Conservation (phyloP, 2,888 invertebrate species). For the Mechanitis mazaeus region DNA sequence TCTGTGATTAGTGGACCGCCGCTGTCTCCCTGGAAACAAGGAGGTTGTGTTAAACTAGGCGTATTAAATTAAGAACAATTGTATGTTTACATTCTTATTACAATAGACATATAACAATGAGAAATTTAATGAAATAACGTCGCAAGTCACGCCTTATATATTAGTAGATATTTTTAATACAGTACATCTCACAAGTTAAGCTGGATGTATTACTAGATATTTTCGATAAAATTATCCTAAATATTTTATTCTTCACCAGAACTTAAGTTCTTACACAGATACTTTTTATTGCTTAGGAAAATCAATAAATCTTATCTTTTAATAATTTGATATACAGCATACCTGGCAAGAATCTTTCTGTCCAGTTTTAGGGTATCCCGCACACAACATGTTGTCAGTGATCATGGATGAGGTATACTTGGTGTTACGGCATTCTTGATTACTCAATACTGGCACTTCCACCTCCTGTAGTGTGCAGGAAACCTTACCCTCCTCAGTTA, state of each 20-base stretch:
- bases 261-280: background rate
- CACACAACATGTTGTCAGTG: constrained; percentile 92
- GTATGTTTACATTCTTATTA: constrained; percentile 3
- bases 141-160: too few relatives aligned
- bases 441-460: constrained; percentile 83
- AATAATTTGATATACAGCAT: background rate
- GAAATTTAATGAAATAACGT: background rate
- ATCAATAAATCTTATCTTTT: background rate
- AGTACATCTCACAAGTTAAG: too few relatives aligned
- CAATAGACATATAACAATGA: background rate
- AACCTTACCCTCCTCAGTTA: constrained; percentile 89
- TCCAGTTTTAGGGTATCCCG: constrained; percentile 83
- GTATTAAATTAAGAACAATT: constrained; percentile 10
- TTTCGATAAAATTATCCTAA: too few relatives aligned
- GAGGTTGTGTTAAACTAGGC: background rate
- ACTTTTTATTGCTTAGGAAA: background rate
- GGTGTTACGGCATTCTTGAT: constrained; percentile 83
- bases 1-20: constrained; percentile 86
- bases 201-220: too few relatives aligned
- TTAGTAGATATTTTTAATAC: too few relatives aligned
- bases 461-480: constrained; percentile 90
- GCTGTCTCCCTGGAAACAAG: constrained; percentile 82
- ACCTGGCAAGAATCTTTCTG: constrained; percentile 90
- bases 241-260: too few relatives aligned
- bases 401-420: constrained; percentile 91